Conservation (phyloP, 2,113 vertebrate species). For the Lagenorhynchus albirostris region DNA sequence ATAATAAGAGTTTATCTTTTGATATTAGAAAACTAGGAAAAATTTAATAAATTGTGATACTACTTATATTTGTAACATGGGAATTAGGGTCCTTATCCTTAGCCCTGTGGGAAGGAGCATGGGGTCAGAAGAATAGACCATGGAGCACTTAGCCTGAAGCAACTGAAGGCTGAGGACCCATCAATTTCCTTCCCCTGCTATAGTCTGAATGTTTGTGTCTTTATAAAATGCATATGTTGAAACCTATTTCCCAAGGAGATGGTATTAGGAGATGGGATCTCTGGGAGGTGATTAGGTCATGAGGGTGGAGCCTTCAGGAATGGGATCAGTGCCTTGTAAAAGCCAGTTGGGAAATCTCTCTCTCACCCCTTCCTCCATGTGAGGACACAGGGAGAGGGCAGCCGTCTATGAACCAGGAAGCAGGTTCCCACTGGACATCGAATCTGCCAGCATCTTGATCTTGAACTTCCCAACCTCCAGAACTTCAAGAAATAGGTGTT, state of each 20-base stretch:
- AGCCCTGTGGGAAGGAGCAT: background rate
- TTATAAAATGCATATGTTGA: background rate
- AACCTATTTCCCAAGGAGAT: background rate
- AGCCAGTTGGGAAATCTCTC: background rate
- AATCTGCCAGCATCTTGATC: background rate
- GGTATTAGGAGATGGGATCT: background rate
- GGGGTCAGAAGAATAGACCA: background rate
- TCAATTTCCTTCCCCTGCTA: background rate
- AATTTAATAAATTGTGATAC: background rate
- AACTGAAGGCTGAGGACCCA: fast-evolving
- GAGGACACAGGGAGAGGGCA: background rate
- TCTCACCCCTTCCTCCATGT: background rate
- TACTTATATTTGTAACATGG: background rate
- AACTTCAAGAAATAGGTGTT: background rate
- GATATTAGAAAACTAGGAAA: background rate
- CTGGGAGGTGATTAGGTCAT: background rate
- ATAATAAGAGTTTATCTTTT: background rate
- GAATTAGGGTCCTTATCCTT: background rate
- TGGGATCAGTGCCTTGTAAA: background rate
- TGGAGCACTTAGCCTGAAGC: background rate
- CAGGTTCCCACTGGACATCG: background rate
- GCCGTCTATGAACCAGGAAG: background rate
- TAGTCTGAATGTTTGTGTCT: background rate
- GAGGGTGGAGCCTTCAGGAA: background rate
- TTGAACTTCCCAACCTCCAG: background rate